These are phyloP conservation scores for Chaetoderma sp. DNA, from an alignment of 2,888 invertebrate species.

Conservation along the genomic window DNA sequence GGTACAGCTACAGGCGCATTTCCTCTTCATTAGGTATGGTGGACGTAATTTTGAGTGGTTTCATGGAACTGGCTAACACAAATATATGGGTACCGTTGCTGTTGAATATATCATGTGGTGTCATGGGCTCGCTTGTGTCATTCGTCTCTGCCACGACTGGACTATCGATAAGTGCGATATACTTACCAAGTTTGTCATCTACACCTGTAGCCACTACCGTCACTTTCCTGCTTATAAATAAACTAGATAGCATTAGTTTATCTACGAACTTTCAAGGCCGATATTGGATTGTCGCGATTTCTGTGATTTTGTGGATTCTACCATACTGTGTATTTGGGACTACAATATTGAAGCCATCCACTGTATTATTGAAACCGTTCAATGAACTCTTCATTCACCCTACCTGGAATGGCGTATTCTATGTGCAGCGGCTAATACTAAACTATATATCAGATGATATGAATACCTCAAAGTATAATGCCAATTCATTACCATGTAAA, in stretches of 20 bases:
- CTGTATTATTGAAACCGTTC: conserved; percentile 35
- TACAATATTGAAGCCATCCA: conserved; percentile 13
- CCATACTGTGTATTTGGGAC: conserved; percentile 30
- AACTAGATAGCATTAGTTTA: no score
- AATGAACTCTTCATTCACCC: conserved; percentile 39
- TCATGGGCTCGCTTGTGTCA: conserved; percentile 32
- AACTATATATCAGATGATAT: conserved; percentile 39
- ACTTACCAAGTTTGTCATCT: conserved; percentile 37
- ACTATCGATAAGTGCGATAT: conserved; percentile 35
- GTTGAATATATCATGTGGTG: conserved; percentile 29
- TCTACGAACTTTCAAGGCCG: conserved; percentile 28
- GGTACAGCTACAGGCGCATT: conserved; percentile 34
- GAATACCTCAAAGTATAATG: neutral
- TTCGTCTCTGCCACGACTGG: conserved; percentile 38
- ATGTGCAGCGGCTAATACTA: conserved; percentile 37
- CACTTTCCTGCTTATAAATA: no score
- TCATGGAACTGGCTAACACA: conserved; percentile 27
- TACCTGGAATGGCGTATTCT: conserved; percentile 36
- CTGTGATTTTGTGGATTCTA: conserved; percentile 32
- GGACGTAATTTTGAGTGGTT: conserved; percentile 28
- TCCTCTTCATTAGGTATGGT: no score
- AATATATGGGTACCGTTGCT: conserved; percentile 38
- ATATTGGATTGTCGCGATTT: conserved; percentile 39
- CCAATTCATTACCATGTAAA: no score
- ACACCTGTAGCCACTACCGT: conserved; percentile 31